Evolutionary conservation across 2,888 invertebrate genomes (phyloP).

Genomic region (Trichogramma evanescens): DNA sequence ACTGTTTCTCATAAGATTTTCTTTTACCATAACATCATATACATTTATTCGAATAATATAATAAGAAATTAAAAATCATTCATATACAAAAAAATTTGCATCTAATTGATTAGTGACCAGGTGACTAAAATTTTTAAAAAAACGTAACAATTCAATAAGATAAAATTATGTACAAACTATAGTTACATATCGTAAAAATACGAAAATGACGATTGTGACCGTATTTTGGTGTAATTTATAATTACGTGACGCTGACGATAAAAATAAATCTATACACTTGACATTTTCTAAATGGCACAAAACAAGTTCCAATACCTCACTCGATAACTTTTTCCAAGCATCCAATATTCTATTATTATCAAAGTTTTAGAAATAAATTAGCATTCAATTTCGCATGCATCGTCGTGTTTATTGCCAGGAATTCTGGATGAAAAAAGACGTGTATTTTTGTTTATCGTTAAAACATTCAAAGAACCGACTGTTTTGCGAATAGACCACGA

Average conservation of each 20-base stretch:
- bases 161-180: slow-evolving; percentile 13
- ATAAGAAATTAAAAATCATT: too few relatives aligned
- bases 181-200: slow-evolving; percentile 8
- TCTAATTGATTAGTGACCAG: too few relatives aligned
- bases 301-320: too few relatives aligned
- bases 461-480: slow-evolving; percentile 8
- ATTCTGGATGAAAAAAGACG: too few relatives aligned
- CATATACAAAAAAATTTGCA: too few relatives aligned
- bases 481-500: neutral
- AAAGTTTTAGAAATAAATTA: too few relatives aligned
- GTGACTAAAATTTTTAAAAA: too few relatives aligned
- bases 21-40: too few relatives aligned
- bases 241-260: slow-evolving; percentile 11
- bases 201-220: slow-evolving; percentile 5
- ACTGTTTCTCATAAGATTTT: too few relatives aligned
- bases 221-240: slow-evolving; percentile 5
- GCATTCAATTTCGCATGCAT: too few relatives aligned
- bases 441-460: slow-evolving; percentile 2
- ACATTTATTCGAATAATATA: too few relatives aligned
- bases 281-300: slow-evolving; percentile 21
- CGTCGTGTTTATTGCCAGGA: too few relatives aligned
- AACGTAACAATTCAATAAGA: neutral
- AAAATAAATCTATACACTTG: slow-evolving; percentile 20
- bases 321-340: slow-evolving; percentile 1
- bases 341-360: slow-evolving; percentile 1